Evolutionary conservation across 2,888 invertebrate genomes (phyloP).

Genomic region (Pseudanteris insignis): DNA sequence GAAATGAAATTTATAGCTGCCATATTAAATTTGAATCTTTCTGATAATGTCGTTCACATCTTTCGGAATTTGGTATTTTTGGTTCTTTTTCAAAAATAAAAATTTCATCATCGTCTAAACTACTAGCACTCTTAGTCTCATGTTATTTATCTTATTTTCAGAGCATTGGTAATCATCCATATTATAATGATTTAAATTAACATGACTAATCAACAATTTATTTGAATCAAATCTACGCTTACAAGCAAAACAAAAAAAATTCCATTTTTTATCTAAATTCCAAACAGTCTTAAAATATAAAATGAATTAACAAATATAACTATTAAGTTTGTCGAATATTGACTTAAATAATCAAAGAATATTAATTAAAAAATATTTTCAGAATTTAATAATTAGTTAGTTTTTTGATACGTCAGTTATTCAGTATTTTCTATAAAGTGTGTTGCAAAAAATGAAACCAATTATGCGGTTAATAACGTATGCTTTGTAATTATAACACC

Average conservation of each 20-base stretch:
- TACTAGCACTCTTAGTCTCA: neutral
- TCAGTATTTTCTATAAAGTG: no score
- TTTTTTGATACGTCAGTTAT: constrained; percentile 9
- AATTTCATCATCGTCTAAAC: neutral
- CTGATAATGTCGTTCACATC: neutral
- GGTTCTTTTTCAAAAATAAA: neutral
- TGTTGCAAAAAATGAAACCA: no score
- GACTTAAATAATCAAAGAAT: no score
- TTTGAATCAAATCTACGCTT: no score
- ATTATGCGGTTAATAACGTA: no score
- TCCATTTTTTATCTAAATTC: no score
- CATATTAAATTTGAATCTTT: neutral
- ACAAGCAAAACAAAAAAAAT: no score
- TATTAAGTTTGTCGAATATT: no score
- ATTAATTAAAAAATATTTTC: no score
- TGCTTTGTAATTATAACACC: no score
- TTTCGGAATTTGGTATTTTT: neutral
- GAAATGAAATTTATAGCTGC: constrained; percentile 8
- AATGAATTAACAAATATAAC: neutral
- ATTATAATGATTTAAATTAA: neutral
- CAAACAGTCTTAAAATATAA: neutral
- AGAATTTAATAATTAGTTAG: no score
- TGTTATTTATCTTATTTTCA: neutral
- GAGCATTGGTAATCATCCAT: neutral
- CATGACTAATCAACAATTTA: no score